Conservation (phyloP, 2,113 vertebrate species). For the Seriola dumerili region DNA sequence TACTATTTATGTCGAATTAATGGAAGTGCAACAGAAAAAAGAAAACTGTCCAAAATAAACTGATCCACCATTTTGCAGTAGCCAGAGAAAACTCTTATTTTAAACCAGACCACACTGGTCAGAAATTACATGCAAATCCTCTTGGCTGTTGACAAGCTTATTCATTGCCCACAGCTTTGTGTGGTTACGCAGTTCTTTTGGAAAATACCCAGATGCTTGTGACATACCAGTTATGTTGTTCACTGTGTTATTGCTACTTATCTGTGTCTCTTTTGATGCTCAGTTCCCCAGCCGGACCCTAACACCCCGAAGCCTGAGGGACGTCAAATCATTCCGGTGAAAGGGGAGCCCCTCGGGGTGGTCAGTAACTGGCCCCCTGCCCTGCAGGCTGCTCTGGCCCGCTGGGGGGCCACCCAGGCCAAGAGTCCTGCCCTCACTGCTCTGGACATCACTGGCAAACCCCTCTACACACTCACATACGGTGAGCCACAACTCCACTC, state of each 20-base stretch:
- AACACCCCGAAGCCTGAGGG: constrained; percentile 97
- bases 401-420: constrained; percentile 97
- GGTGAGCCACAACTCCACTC: constrained; percentile 82
- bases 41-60: neutral
- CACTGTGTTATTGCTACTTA: constrained; percentile 5
- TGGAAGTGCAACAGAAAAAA: neutral
- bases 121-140: neutral
- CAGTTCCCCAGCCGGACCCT: constrained; percentile 95
- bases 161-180: neutral
- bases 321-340: constrained; percentile 96
- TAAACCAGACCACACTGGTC: neutral
- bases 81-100: neutral
- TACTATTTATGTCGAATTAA: neutral
- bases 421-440: constrained; percentile 95
- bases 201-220: neutral
- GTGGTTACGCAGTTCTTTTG: neutral
- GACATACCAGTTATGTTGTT: neutral
- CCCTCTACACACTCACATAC: constrained; percentile 95
- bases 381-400: constrained; percentile 94
- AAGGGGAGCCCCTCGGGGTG: constrained; percentile 96
- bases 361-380: constrained; percentile 99
- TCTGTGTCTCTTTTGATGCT: constrained; percentile 14
- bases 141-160: neutral
- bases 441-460: constrained; percentile 94
- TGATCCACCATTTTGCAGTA: neutral